A percentile compares a stretch with the other conserved stretches of the same genome.
These are phyloP conservation scores for Leucophenga montana DNA, from an alignment of 2,888 invertebrate genomes.

Conservation along the genomic window DNA sequence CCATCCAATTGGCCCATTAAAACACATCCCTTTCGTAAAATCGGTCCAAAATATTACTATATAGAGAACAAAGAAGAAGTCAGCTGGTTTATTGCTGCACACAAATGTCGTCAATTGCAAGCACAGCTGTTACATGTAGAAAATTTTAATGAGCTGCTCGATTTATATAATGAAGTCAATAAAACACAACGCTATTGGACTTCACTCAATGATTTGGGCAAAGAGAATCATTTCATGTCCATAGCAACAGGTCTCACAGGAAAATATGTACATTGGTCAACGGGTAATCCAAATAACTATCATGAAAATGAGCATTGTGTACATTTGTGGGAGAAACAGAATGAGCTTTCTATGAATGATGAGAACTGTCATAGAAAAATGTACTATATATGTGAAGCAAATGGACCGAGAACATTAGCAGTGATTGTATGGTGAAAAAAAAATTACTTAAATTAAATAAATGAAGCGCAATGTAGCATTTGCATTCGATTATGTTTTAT, in stretches of 20 bases:
- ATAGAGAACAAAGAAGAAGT: not conserved
- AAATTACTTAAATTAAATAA: not conserved
- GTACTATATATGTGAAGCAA: conserved; percentile 10
- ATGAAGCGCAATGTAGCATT: not conserved
- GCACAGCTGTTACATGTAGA: not conserved
- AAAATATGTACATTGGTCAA: conserved; percentile 10
- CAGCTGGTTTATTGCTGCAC: not conserved
- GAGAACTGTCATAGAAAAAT: not conserved
- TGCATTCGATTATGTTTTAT: not conserved
- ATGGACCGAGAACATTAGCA: not conserved
- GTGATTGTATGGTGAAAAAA: conserved; percentile 18
- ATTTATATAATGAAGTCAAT: not conserved
- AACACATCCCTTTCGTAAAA: conserved; percentile 9
- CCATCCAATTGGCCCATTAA: not conserved
- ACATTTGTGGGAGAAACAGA: conserved; percentile 3
- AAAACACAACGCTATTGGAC: not conserved
- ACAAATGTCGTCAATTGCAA: conserved; percentile 9
- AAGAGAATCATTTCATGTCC: not conserved
- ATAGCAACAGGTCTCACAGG: not conserved
- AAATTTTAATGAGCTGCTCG: not conserved
- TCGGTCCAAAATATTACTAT: conserved; percentile 3
- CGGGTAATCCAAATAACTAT: conserved; percentile 12
- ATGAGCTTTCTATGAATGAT: conserved; percentile 4
- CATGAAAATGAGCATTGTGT: conserved; percentile 23
- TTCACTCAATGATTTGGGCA: conserved; percentile 18